A percentile compares a stretch with the other conserved stretches of the same genome.
phyloP scores from a whole-genome alignment of 2,113 vertebrate species.

The Aptenodytes forsteri region DNA sequence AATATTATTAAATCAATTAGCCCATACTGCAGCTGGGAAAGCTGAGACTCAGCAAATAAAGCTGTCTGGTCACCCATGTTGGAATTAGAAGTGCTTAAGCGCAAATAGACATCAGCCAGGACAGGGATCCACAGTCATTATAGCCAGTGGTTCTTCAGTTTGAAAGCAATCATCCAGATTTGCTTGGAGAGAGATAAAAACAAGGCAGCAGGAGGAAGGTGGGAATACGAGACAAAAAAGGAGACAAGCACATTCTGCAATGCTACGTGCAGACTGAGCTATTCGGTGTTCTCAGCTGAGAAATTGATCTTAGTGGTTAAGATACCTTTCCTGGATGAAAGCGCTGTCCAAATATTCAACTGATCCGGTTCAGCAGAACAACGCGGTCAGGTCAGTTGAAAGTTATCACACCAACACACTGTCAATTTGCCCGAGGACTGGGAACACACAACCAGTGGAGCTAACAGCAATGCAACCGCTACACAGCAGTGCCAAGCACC shows the following conservation, averaged over 20 bases:
- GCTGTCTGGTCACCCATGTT: not conserved
- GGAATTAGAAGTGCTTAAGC: not conserved
- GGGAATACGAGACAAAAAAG: not conserved
- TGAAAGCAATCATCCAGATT: not conserved
- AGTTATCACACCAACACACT: not conserved
- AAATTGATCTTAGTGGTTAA: not conserved
- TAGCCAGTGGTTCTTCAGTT: not conserved
- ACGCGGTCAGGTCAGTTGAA: not conserved
- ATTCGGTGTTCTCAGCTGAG: not conserved
- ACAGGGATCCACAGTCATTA: not conserved
- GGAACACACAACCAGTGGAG: not conserved
- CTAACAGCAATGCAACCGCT: not conserved
- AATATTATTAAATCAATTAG: not conserved
- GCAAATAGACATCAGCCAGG: not conserved
- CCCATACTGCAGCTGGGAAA: not conserved
- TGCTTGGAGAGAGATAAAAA: not conserved
- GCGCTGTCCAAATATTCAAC: not conserved
- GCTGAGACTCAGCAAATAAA: not conserved
- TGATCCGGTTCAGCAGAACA: not conserved
- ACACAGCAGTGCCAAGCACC: not conserved
- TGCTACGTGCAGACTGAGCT: rapidly evolving
- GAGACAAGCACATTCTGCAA: not conserved
- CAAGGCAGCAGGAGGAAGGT: not conserved
- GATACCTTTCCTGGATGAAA: constrained; percentile 1
- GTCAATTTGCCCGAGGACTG: not conserved